Evolutionary conservation across 1,140 invertebrate genomes (phyloP).

Genomic region (Drosophila chauvacae): DNA sequence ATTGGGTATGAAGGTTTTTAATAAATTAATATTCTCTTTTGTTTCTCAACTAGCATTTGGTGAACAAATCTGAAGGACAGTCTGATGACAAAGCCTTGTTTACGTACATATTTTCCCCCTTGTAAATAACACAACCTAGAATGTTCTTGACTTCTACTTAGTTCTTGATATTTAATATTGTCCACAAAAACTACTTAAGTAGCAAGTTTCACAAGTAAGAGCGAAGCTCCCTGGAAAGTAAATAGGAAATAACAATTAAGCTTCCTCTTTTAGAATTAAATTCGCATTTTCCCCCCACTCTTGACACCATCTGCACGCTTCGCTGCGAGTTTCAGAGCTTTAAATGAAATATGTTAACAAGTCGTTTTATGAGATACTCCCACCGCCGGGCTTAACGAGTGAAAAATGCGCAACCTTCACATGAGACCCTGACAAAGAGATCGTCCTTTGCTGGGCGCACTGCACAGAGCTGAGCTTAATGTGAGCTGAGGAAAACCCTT

Average conservation of each 20-base stretch:
- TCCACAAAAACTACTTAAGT: background rate
- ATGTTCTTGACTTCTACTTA: background rate
- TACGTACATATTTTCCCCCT: background rate
- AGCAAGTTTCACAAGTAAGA: background rate
- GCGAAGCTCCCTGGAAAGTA: background rate
- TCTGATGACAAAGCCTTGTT: background rate
- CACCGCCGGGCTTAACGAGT: background rate
- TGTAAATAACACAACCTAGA: background rate
- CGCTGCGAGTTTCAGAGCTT: background rate
- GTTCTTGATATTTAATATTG: background rate
- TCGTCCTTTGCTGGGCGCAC: background rate
- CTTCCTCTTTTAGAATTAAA: background rate
- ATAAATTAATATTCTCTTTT: background rate
- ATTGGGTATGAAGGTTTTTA: too few relatives aligned
- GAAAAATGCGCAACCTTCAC: slow-evolving; percentile 21
- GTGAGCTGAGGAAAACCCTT: slow-evolving; percentile 6
- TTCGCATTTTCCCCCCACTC: background rate
- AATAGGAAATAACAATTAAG: background rate
- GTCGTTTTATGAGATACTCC: slow-evolving; percentile 18
- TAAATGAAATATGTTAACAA: slow-evolving; percentile 16
- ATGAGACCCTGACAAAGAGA: slow-evolving; percentile 15
- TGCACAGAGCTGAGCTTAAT: background rate
- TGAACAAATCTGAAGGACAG: background rate
- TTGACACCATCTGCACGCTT: background rate
- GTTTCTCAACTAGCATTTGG: background rate